These are phyloP conservation scores for Spicauda simplicius DNA, from an alignment of 2,888 invertebrate species.

Conservation along the genomic window DNA sequence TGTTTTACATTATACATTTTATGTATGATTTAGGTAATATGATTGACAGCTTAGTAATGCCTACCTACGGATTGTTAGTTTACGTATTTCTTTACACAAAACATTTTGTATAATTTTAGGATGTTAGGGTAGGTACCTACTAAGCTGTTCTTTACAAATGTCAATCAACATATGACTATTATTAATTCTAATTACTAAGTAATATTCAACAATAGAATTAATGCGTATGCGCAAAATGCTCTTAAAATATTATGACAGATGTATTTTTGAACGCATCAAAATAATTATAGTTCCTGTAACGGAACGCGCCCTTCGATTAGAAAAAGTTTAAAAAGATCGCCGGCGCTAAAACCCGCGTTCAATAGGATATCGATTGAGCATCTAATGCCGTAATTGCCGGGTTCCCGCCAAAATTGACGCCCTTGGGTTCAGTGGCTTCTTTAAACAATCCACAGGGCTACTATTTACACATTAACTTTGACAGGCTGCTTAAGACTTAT, in stretches of 20 bases:
- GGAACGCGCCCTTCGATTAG: slow-evolving; percentile 57
- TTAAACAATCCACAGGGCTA: slow-evolving; percentile 63
- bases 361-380: slow-evolving; percentile 78
- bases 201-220: slow-evolving; percentile 25
- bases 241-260: slow-evolving; percentile 72
- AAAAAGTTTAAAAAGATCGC: slow-evolving; percentile 49
- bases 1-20: no score
- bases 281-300: slow-evolving; percentile 65
- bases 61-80: no score
- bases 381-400: slow-evolving; percentile 81
- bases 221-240: slow-evolving; percentile 34
- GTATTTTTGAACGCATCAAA: slow-evolving; percentile 61
- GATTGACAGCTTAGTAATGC: no score
- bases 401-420: slow-evolving; percentile 78
- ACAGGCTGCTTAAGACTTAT: slow-evolving; percentile 79
- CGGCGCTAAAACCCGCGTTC: slow-evolving; percentile 65
- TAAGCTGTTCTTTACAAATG: neutral
- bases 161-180: slow-evolving; percentile 8
- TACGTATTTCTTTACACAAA: no score
- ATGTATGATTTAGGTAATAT: no score
- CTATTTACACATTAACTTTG: slow-evolving; percentile 83
- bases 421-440: slow-evolving; percentile 64
- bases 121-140: neutral
- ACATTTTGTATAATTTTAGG: no score
- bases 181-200: slow-evolving; percentile 7